phyloP scores from a whole-genome alignment of 2,888 invertebrate species.

The Tuta absoluta region DNA sequence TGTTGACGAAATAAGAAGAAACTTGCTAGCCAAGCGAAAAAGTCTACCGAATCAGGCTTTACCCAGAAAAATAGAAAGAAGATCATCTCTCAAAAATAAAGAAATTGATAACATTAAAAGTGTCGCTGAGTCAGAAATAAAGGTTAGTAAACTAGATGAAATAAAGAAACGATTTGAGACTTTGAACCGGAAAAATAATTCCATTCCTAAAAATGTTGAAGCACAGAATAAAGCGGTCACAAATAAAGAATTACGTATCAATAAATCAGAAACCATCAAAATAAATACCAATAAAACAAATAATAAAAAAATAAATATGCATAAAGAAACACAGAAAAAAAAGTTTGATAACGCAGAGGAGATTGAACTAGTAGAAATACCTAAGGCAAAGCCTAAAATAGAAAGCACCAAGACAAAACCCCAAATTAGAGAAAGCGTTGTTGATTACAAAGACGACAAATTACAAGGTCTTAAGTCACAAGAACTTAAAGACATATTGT shows the following conservation, averaged over 20 bases:
- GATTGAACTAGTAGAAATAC: not conserved
- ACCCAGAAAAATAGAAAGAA: conserved; percentile 33
- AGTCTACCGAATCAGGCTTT: conserved; percentile 53
- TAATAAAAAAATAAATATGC: not conserved
- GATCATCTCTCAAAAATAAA: conserved; percentile 33
- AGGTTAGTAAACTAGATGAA: not conserved
- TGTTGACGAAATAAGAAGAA: conserved; percentile 51
- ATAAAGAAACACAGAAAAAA: not conserved
- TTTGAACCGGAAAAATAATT: not conserved
- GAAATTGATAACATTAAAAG: not conserved
- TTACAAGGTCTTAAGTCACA: not conserved
- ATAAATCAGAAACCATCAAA: not conserved
- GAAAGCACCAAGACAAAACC: too few relatives aligned
- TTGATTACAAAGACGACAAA: not conserved
- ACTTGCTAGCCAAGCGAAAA: conserved; percentile 60
- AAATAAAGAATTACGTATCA: not conserved
- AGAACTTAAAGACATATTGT: not conserved
- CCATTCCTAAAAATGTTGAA: not conserved
- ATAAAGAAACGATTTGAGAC: not conserved
- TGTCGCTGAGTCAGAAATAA: not conserved
- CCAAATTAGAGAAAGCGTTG: too few relatives aligned
- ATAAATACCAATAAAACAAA: not conserved
- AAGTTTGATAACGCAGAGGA: not conserved
- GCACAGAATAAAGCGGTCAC: not conserved
- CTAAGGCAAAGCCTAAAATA: too few relatives aligned